Percentiles rank a stretch among this genome's conserved stretches.
Conservation (phyloP, 2,113 vertebrate genomes). For the Aplodontia rufa region DNA sequence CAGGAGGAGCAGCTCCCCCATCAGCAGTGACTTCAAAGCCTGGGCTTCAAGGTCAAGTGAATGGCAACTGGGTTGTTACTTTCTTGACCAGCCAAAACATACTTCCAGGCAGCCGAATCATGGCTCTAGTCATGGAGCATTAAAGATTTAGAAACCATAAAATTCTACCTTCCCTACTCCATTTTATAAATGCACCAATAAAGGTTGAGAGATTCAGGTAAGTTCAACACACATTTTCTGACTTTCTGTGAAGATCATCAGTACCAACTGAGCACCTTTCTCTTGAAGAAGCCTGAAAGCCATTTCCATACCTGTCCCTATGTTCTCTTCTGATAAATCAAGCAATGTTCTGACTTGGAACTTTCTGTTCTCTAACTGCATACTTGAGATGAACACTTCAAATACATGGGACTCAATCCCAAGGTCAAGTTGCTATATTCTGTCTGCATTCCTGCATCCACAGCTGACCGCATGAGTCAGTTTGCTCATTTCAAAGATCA, state of each 20-base stretch:
- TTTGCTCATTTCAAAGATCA: background rate
- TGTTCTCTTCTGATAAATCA: slow-evolving; percentile 65
- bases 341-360: slow-evolving; percentile 71
- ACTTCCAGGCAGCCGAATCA: slow-evolving; percentile 72
- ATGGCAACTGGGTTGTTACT: slow-evolving; percentile 54
- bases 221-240: background rate
- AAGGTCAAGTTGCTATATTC: background rate
- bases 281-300: background rate
- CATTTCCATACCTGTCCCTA: background rate
- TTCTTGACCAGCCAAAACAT: slow-evolving; percentile 47
- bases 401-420: slow-evolving; percentile 64
- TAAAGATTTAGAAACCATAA: slow-evolving; percentile 77
- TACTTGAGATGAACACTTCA: slow-evolving; percentile 69
- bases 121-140: slow-evolving; percentile 62
- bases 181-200: slow-evolving; percentile 30
- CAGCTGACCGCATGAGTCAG: background rate
- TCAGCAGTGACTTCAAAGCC: slow-evolving; percentile 69
- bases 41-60: slow-evolving; percentile 44
- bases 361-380: slow-evolving; percentile 67
- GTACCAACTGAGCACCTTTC: background rate
- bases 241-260: background rate
- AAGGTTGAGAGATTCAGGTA: background rate
- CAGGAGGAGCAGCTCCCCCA: slow-evolving; percentile 56
- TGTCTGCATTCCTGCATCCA: background rate
- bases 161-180: slow-evolving; percentile 63